A percentile compares a stretch with the other conserved stretches of the same genome.
Conservation (phyloP, 2,888 invertebrate species). For the Brenthis hecate region DNA sequence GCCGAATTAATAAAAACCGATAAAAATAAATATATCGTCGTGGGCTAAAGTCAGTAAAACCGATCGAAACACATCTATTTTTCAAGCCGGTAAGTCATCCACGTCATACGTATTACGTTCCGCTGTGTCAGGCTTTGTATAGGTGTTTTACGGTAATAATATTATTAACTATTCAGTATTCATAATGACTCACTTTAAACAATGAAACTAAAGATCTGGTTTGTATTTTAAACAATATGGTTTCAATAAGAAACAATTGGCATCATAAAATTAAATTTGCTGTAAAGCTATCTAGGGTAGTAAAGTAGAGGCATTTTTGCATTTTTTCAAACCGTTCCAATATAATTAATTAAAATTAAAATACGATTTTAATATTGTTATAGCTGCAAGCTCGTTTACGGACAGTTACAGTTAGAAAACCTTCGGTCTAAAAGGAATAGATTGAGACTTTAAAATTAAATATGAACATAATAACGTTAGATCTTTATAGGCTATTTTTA, state of each 20-base stretch:
- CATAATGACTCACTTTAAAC: slow-evolving; percentile 8
- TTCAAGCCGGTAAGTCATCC: slow-evolving; percentile 12
- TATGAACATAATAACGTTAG: too few relatives aligned
- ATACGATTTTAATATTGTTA: too few relatives aligned
- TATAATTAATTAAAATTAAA: too few relatives aligned
- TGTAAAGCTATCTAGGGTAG: background rate
- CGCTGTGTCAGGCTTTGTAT: slow-evolving; percentile 7
- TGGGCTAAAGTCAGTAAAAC: slow-evolving; percentile 5
- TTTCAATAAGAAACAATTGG: background rate
- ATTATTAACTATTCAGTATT: slow-evolving; percentile 11
- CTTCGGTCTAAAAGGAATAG: too few relatives aligned
- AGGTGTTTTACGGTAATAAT: slow-evolving; percentile 10
- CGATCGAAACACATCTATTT: slow-evolving; percentile 1
- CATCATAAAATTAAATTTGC: background rate
- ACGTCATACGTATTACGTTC: slow-evolving; percentile 12
- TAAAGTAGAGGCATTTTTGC: background rate
- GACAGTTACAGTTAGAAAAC: too few relatives aligned
- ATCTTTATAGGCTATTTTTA: slow-evolving; percentile 2
- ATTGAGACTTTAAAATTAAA: too few relatives aligned
- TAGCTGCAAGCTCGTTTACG: too few relatives aligned
- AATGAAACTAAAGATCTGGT: slow-evolving; percentile 1
- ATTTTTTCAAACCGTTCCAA: too few relatives aligned
- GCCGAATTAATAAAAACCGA: background rate
- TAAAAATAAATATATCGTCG: too few relatives aligned
- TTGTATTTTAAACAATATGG: slow-evolving; percentile 1